Evolutionary conservation across 2,113 vertebrate species (phyloP).

Genomic region (Alexandromys fortis): DNA sequence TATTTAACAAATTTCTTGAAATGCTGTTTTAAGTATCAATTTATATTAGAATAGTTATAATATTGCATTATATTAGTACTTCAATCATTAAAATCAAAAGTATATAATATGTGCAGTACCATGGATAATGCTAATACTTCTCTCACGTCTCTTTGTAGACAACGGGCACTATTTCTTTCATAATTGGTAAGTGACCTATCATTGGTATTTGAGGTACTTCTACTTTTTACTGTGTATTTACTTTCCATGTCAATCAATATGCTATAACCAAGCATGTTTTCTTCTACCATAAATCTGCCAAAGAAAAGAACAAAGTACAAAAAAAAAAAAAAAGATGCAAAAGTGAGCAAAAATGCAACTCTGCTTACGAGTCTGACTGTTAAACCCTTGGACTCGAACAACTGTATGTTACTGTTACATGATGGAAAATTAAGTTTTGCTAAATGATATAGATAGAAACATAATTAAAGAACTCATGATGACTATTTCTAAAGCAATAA

Average conservation of each 20-base stretch:
- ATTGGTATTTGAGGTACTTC: slow-evolving; percentile 51
- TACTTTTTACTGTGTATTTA: slow-evolving; percentile 63
- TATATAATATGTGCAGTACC: not conserved
- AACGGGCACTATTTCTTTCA: not conserved
- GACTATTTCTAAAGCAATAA: not conserved
- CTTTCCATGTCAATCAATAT: slow-evolving; percentile 48
- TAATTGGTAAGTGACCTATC: not conserved
- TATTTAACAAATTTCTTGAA: not conserved
- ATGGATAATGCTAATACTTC: not conserved
- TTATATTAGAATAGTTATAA: not conserved
- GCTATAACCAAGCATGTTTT: slow-evolving; percentile 33
- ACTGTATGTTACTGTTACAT: not conserved
- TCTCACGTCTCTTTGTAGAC: not conserved
- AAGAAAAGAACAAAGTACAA: slow-evolving; percentile 45
- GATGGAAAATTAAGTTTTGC: not conserved
- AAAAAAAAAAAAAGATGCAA: not conserved
- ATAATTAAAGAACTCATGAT: not conserved
- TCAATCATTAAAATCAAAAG: not conserved
- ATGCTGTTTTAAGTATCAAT: not conserved
- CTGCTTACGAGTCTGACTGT: not conserved
- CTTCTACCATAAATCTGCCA: slow-evolving; percentile 51
- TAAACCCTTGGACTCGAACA: not conserved
- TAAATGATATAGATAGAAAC: not conserved
- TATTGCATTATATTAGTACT: not conserved
- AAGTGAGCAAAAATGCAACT: not conserved